Evolutionary conservation across 2,113 vertebrate genomes (phyloP), one percentile per base, ranked within the genome.

Genomic region (Recurvirostra avosetta): DNA sequence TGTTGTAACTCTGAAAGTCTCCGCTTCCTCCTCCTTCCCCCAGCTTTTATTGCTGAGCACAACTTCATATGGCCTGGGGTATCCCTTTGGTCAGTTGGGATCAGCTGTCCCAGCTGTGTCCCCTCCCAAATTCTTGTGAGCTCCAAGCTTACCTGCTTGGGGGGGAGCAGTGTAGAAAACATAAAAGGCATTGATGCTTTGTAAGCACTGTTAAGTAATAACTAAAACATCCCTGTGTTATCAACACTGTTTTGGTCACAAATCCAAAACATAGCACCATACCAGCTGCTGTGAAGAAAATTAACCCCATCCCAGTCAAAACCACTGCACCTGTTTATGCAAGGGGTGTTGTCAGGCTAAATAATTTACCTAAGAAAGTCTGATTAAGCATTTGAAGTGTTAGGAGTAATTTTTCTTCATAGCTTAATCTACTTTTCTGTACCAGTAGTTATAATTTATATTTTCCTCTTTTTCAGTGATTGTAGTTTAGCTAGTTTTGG

Each of bases 1-100:
- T 2, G 3, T 36, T 0, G 0, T 56, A 18, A 45, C 36, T 56
- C 22, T 2, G 1, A 22, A 45, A 9, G 5, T 17, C 9, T 5
- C 4, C 12, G 9, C 11, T 25, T 34, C 11, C 20, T n/a, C 41
- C 19, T 73, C 6, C n/a, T 34, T 22, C 11, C 12, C 40, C 15
- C 29, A 49, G 40, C 34, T 62, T 76, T 55, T 6, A 6, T 26
- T 76, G 20, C 58, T 34, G 15, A 75, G 49, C 49, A 43, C 22
- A 22, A 2, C 1, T 3, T 49, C 12, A 1, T n/a, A 17, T 68
- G n/a, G 30, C 40, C 9, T 66, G 25, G 12, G 40, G 12, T 45
- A 30, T 73, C 34, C 20, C 53, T 74, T n/a, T 41, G 6, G 21
- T 38, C 25, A 34, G 16, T 3, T 62, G 30, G 26, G 53, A 34